Conservation (phyloP, 2,113 vertebrate species). For the Phyllostomus hastatus region DNA sequence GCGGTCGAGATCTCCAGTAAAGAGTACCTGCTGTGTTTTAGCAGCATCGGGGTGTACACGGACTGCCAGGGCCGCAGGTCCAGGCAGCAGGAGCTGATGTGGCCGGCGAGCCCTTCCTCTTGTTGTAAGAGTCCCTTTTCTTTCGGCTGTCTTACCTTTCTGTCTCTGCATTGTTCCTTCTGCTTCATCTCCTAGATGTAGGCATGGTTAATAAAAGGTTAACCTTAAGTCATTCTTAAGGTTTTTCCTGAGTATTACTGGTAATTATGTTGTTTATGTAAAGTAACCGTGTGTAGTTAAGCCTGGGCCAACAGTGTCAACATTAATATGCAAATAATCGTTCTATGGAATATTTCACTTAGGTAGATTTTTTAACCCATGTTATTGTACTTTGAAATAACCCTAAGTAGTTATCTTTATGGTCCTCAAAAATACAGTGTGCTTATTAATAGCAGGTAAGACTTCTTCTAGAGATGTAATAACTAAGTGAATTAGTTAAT, state of each 20-base stretch:
- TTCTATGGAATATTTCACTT: background rate
- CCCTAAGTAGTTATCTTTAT: background rate
- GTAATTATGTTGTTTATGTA: background rate
- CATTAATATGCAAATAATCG: background rate
- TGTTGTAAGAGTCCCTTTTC: conserved; percentile 88
- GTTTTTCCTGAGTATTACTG: background rate
- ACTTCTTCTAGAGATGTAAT: background rate
- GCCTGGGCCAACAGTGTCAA: background rate
- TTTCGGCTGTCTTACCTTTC: background rate
- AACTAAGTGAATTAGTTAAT: background rate
- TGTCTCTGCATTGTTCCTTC: background rate
- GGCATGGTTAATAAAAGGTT: background rate
- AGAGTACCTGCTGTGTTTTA: conserved; percentile 98
- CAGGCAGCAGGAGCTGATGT: conserved; percentile 97
- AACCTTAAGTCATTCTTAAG: background rate
- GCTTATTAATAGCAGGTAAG: background rate
- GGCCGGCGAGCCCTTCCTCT: conserved; percentile 91
- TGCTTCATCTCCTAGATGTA: background rate
- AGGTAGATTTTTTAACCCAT: background rate
- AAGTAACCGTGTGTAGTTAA: background rate
- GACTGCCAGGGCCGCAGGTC: conserved; percentile 97
- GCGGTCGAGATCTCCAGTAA: conserved; percentile 97
- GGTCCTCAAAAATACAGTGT: background rate
- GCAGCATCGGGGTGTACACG: conserved; percentile 93
- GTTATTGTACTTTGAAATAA: conserved; percentile 27